Conservation (phyloP, 2,113 vertebrate genomes). For the Amphiprion percula region DNA sequence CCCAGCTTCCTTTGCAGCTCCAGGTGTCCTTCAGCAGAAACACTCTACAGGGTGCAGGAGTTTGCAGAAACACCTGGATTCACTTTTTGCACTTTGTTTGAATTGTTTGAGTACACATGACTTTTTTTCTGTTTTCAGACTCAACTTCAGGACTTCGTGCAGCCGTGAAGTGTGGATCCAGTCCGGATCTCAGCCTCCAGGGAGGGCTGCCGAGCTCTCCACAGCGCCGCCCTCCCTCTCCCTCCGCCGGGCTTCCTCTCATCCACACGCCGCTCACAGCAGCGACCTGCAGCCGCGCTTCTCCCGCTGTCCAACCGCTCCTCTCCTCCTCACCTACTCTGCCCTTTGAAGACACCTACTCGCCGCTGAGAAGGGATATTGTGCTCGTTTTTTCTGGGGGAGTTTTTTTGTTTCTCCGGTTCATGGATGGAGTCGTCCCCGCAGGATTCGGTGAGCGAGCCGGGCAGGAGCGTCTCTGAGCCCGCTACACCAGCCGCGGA, state of each 20-base stretch:
- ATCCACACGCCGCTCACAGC: slow-evolving; percentile 42
- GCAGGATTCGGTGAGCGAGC: slow-evolving; percentile 83
- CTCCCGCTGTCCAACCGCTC: background rate
- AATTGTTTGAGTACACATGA: no score
- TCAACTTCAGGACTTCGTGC: background rate
- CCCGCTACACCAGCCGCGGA: slow-evolving; percentile 81
- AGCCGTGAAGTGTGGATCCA: background rate
- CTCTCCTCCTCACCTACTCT: background rate
- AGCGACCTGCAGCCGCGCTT: slow-evolving; percentile 33
- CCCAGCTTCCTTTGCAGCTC: background rate
- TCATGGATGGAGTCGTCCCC: slow-evolving; percentile 87
- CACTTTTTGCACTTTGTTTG: no score
- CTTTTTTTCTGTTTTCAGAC: no score
- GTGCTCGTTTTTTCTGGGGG: background rate
- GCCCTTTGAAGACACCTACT: background rate
- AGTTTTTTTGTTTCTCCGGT: slow-evolving; percentile 1
- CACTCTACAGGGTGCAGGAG: background rate
- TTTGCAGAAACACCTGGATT: background rate
- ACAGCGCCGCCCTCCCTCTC: slow-evolving; percentile 60
- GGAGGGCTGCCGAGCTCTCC: slow-evolving; percentile 52
- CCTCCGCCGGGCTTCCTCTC: slow-evolving; percentile 37
- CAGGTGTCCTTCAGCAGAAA: background rate
- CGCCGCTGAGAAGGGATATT: background rate
- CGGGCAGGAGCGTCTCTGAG: slow-evolving; percentile 84
- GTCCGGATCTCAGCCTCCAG: slow-evolving; percentile 44